Conservation (phyloP, 2,797 vertebrate species). For the Enteromius afrohamiltoni region DNA sequence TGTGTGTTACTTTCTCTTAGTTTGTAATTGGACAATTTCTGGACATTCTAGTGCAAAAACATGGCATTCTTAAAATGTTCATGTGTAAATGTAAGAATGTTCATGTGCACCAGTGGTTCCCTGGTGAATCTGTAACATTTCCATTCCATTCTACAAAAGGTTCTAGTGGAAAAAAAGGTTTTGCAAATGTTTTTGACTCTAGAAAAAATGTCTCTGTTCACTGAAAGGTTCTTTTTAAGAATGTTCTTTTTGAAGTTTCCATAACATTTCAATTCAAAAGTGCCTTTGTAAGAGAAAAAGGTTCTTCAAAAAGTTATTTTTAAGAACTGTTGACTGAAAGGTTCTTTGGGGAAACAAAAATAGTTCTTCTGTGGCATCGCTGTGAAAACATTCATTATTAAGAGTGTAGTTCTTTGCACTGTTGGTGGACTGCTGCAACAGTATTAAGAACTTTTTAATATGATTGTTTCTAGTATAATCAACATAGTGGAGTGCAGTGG, state of each 20-base stretch:
- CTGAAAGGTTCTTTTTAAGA: background rate
- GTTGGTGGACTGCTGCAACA: background rate
- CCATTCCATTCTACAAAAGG: background rate
- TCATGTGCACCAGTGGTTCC: background rate
- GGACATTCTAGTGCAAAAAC: background rate
- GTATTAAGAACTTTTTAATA: slow-evolving; percentile 16
- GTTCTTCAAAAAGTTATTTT: background rate
- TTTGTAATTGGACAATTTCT: background rate
- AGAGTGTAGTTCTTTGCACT: background rate
- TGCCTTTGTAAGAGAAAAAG: background rate
- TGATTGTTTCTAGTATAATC: slow-evolving; percentile 24
- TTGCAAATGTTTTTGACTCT: background rate
- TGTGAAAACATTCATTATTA: background rate
- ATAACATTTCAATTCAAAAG: background rate
- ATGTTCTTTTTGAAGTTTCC: background rate
- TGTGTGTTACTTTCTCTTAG: background rate
- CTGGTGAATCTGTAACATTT: background rate
- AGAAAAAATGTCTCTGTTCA: background rate
- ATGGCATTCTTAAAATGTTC: background rate
- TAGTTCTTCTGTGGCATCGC: background rate
- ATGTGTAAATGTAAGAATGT: background rate
- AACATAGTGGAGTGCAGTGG: slow-evolving; percentile 27
- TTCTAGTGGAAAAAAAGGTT: background rate
- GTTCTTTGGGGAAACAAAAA: background rate
- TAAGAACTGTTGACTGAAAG: background rate